Evolutionary conservation across 2,113 vertebrate genomes (phyloP), one percentile per base, ranked within the genome.

Genomic region (Daboia siamensis): DNA sequence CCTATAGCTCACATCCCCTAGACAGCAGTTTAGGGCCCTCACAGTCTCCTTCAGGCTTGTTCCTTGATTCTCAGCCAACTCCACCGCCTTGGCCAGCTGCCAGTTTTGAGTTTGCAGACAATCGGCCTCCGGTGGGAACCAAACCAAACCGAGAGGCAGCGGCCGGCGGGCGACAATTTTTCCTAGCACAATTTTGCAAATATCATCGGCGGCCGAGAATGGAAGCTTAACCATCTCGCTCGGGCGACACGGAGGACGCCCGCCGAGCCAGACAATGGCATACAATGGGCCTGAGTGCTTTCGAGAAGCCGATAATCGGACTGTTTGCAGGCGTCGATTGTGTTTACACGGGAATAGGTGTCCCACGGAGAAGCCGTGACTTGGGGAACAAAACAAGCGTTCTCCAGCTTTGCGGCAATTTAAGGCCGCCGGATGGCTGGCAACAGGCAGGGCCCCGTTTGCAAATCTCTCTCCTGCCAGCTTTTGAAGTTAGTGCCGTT

Each of bases 261-360:
- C 3, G 56, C 95, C 54, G 94, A 61, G 96, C 86, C 95, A 92
- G 95, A 95, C 92, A 95, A 69, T 93, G 20, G 91, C 89, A 59
- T 84, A 95, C 93, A 85, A 95, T 87, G 33, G 74, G 90, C 93
- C 93, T 6, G 4, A 87, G 92, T 94, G 84, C 93, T 94, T 56
- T 39, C 39, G 33, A 0, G 0, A 61, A 91, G 88, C 0, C 80
- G 0, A 91, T 93, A 1, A 91, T 96, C 94, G 93, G 91, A 90
- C 93, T 4, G 85, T 61, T 89, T 21, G 89, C 24, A 90, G 24
- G 90, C 29, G 0, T 87, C 29, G 88, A 0, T 1, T 56, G 57
- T 90, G 56, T 91, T 87, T 0, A 74, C 0, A 20, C 52, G 0
- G 0, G 88, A 84, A 85, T 29, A 4, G 87, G 1, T 0, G 46